A percentile compares a stretch with the other conserved stretches of the same genome.
phyloP scores from a whole-genome alignment of 2,888 invertebrate species.

The Tanytarsus gracilentus region DNA sequence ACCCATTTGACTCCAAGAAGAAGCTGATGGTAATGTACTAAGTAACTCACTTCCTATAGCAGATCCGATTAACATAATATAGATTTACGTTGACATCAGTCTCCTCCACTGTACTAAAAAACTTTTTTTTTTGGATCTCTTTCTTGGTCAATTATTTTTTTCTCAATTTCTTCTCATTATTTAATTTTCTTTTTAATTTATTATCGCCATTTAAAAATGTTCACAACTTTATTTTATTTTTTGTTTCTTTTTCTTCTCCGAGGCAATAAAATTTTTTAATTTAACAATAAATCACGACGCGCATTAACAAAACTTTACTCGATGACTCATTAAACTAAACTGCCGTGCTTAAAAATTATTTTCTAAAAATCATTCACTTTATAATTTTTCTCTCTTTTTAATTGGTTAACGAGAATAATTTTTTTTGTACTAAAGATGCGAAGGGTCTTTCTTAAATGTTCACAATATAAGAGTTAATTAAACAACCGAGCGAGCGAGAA shows the following conservation, averaged over 20 bases:
- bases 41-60: constrained; percentile 36
- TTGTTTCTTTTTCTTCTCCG: background rate
- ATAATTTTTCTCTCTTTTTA: no score
- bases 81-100: constrained; percentile 28
- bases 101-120: no score
- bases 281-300: constrained; percentile 15
- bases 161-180: background rate
- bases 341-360: background rate
- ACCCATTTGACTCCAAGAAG: constrained; percentile 37
- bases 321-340: constrained; percentile 17
- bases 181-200: constrained; percentile 7
- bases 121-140: background rate
- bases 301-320: background rate
- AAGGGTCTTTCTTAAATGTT: background rate
- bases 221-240: background rate
- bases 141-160: background rate
- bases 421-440: background rate
- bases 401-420: no score
- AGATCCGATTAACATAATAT: constrained; percentile 38
- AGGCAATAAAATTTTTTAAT: background rate
- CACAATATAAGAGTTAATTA: background rate
- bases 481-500: background rate
- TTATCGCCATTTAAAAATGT: background rate
- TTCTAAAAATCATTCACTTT: no score
- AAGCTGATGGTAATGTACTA: constrained; percentile 36